Evolutionary conservation across 1,140 invertebrate genomes (phyloP), one percentile per base, ranked within the genome.

Genomic region (Zaprionus inermis): DNA sequence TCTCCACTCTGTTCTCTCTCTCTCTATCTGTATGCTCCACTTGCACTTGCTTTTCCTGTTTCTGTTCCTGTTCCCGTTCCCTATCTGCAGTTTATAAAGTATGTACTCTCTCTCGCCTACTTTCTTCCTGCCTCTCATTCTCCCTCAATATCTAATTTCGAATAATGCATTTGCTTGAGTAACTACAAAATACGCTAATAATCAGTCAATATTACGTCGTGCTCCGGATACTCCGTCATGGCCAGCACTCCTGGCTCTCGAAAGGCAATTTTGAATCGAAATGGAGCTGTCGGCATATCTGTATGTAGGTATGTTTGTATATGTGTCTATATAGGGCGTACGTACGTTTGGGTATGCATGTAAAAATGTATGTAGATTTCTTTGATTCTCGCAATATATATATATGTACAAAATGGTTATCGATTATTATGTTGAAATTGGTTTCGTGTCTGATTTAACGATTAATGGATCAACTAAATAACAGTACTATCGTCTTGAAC

Each of bases 161-260:
- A 54, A 55, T 41, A 44, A 69, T 80, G 54, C 59, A 57, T 72
- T 59, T 65, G 36, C 52, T 70, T 38, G 55, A 64, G 34, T 64
- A 80, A 61, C 67, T 70, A 74, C 67, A 74, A 69, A 74, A 82
- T 79, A 86, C 72, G 72, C 84, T 83, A 86, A 80, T 79, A 73
- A 88, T 88, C 83, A 88, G 83, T 88, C 83, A 89, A 80, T 88
- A 83, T 83, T 83, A 86, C 60, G 72, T 69, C 61, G 38, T 60
- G 18, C 70, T 59, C 44, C 16, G 11, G 36, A 28, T 36, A 52
- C 30, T n/a, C 58, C 24, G 24, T 63, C 68, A 59, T 65, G 57
- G 52, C 28, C 36, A 28, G 24, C 24, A 28, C 24, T 28, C 5
- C 24, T 28, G 24, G 56, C 44, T 57, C 34, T 72, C 63, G 52